These are phyloP conservation scores for Hedychridium roseum DNA, from an alignment of 2,888 invertebrate genomes.

Conservation along the genomic window DNA sequence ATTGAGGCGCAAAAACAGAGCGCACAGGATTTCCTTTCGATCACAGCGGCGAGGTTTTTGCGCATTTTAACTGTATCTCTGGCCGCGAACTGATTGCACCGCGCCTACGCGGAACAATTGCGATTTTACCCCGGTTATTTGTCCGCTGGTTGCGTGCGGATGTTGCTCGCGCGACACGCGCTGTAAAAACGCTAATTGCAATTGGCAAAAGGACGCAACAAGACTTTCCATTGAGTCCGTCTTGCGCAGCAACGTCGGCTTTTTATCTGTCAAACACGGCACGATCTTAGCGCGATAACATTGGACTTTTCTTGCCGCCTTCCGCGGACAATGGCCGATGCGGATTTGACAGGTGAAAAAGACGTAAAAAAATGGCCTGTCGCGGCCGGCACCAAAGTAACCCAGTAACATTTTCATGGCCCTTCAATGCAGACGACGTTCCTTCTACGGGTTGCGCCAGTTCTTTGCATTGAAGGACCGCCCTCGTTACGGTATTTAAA, in stretches of 20 bases:
- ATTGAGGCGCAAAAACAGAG: no score
- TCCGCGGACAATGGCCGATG: conserved; percentile 5
- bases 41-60: no score
- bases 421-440: background rate
- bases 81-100: no score
- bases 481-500: no score
- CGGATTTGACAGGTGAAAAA: conserved; percentile 10
- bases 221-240: conserved; percentile 18
- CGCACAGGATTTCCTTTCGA: no score
- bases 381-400: conserved; percentile 2
- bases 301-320: conserved; percentile 7
- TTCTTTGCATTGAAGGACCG: conserved; percentile 4
- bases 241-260: conserved; percentile 9
- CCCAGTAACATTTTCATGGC: no score
- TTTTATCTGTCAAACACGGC: conserved; percentile 22
- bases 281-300: conserved; percentile 1
- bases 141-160: no score
- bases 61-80: no score
- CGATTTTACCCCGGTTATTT: no score
- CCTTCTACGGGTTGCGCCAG: background rate
- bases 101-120: no score
- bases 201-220: conserved; percentile 20
- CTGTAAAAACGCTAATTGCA: conserved; percentile 28
- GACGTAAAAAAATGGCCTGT: conserved; percentile 8
- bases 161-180: no score